phyloP scores from a whole-genome alignment of 2,797 vertebrate species.

The Dermochelys coriacea region DNA sequence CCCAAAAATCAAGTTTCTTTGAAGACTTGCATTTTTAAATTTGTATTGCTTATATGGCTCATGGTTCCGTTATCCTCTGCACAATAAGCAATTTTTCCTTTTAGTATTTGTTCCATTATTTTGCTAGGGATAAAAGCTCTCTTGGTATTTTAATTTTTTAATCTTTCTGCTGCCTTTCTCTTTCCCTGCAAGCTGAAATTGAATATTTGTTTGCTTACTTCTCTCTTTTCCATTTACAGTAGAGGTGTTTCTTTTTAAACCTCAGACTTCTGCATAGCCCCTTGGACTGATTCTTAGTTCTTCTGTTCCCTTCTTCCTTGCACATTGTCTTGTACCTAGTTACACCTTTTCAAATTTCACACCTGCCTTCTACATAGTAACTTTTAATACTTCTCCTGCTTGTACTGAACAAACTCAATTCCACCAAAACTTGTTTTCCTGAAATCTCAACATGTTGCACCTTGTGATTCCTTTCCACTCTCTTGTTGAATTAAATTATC shows the following conservation, averaged over 20 bases:
- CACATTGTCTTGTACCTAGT: background rate
- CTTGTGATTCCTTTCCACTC: background rate
- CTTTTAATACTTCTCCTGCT: background rate
- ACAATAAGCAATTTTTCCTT: background rate
- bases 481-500: background rate
- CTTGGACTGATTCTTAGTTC: background rate
- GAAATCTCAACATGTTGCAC: background rate
- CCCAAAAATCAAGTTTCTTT: background rate
- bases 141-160: background rate
- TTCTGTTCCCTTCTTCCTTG: background rate
- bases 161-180: background rate
- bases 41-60: background rate
- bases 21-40: background rate
- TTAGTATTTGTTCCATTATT: background rate
- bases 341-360: constrained; percentile 8
- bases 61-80: background rate
- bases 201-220: background rate
- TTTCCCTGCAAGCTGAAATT: background rate
- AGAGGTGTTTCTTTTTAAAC: background rate
- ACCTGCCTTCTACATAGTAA: background rate
- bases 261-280: background rate
- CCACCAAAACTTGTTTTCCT: background rate
- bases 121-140: background rate
- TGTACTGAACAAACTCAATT: background rate
- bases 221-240: background rate